These are phyloP conservation scores for Tragelaphus scriptus DNA, from an alignment of 2,113 vertebrate species.

Conservation along the genomic window DNA sequence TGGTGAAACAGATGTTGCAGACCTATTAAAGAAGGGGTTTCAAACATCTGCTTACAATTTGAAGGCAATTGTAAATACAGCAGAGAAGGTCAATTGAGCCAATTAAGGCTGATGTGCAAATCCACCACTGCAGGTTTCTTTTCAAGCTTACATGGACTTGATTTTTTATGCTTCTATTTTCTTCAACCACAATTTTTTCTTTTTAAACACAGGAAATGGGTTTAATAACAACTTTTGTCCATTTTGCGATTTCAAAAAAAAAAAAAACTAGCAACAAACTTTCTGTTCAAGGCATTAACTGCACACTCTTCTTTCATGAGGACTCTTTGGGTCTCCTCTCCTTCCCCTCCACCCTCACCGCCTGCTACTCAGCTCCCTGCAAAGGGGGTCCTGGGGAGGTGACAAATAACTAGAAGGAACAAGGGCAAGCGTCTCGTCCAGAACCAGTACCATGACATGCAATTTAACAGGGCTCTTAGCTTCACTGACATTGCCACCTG, in stretches of 20 bases:
- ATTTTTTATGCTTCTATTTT: slow-evolving; percentile 54
- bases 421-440: not conserved
- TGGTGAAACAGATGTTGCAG: slow-evolving; percentile 87
- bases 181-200: slow-evolving; percentile 36
- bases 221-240: slow-evolving; percentile 88
- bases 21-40: slow-evolving; percentile 84
- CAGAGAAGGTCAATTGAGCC: slow-evolving; percentile 94
- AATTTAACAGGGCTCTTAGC: not conserved
- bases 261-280: slow-evolving; percentile 79
- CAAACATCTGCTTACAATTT: slow-evolving; percentile 98
- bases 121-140: slow-evolving; percentile 85
- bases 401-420: not conserved
- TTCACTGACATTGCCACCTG: fast-evolving
- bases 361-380: slow-evolving; percentile 20
- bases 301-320: slow-evolving; percentile 67
- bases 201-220: slow-evolving; percentile 88
- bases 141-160: slow-evolving; percentile 77
- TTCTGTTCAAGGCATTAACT: slow-evolving; percentile 61
- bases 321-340: slow-evolving; percentile 71
- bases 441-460: not conserved
- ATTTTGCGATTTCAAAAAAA: slow-evolving; percentile 68
- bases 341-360: slow-evolving; percentile 54
- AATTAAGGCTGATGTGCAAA: slow-evolving; percentile 93
- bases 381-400: not conserved
- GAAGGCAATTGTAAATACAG: slow-evolving; percentile 93